Evolutionary conservation across 2,797 vertebrate species (phyloP), one percentile per base, ranked within the genome.

Genomic region (Syngnathus rostellatus): DNA sequence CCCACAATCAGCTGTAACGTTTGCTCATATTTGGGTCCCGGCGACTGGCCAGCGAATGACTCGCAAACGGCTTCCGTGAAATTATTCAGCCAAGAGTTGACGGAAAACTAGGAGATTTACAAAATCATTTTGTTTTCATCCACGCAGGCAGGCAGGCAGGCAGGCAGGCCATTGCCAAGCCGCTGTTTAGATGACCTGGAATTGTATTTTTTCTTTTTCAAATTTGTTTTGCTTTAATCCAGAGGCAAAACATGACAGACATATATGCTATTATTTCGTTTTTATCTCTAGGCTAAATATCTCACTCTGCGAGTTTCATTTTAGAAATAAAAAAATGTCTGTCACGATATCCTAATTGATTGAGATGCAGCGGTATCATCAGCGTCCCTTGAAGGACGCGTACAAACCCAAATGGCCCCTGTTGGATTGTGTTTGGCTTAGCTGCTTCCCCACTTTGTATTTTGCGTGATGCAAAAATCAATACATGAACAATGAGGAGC

Each of bases 1-100:
- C 60, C 12, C 60, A 25, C n/a, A 64, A 68, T 70, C 46, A 51
- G 63, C 63, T 25, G 41, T 45, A 45, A 43, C n/a, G 17, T 45
- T 43, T 41, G 40, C 63, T 80, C 75, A 76, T 61, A 80, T 80
- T 71, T 75, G 70, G 82, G 83, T 81, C 80, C 78, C 37, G 64
- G 65, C 46, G 66, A 72, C 68, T 37, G 50, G 70, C 58, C 67
- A 70, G 68, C 68, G 50, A 69, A 64, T 80, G 23, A 57, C 12
- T 55, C 45, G 31, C 0, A 40, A 17, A 8, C 57, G 8, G 16
- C 5, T 12, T 25, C 11, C 19, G 14, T 43, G 11, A 45, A 62
- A 43, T 43, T 16, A 62, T 57, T 57, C 37, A 2, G 8, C 25
- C 14, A 57, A 53, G 50, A n/a, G 50, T 21, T 40, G 38, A 11